Conservation (phyloP, 1,140 invertebrate species). For the Brachionus calyciflorus region DNA sequence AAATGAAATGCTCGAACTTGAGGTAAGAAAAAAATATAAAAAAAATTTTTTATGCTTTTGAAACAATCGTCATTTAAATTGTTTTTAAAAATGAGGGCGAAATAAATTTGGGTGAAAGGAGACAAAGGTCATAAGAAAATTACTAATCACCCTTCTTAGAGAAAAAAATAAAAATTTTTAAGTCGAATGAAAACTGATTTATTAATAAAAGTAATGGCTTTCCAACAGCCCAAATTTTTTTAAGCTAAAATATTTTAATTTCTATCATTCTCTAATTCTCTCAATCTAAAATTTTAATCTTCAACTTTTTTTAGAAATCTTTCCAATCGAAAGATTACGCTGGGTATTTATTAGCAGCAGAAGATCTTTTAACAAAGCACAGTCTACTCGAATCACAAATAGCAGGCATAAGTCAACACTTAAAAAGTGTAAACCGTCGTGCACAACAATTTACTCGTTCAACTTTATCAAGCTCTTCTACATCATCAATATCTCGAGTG, state of each 20-base stretch:
- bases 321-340: conserved; percentile 83
- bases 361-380: conserved; percentile 88
- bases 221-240: too few species aligned
- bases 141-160: too few species aligned
- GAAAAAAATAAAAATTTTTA: too few species aligned
- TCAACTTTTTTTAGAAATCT: background rate
- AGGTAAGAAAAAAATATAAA: conserved; percentile 52
- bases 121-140: too few species aligned
- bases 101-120: too few species aligned
- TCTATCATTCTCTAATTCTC: too few species aligned
- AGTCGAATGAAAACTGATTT: too few species aligned
- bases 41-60: background rate
- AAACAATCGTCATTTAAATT: too few species aligned
- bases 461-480: background rate
- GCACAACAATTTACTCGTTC: conserved; percentile 48
- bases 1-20: conserved; percentile 75
- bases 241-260: too few species aligned
- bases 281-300: background rate
- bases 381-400: conserved; percentile 80
- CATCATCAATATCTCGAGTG: background rate
- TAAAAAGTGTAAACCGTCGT: conserved; percentile 67
- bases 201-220: too few species aligned
- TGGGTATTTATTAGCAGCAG: conserved; percentile 83
- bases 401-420: conserved; percentile 61
- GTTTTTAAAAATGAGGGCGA: too few species aligned